phyloP scores from a whole-genome alignment of 2,888 invertebrate genomes.

The Synergus gifuensis region DNA sequence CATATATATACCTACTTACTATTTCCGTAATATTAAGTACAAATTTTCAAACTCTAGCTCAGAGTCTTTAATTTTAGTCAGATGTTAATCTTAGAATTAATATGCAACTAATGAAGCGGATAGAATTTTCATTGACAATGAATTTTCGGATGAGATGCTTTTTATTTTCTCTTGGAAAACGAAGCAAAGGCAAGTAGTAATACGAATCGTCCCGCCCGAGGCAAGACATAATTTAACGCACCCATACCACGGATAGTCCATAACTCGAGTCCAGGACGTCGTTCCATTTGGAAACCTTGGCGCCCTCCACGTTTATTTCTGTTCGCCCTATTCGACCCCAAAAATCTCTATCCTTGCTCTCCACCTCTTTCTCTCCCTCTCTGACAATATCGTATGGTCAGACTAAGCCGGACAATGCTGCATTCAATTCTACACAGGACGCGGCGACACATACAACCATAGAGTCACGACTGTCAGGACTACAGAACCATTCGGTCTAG shows the following conservation, averaged over 20 bases:
- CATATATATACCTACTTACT: too few relatives aligned
- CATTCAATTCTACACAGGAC: conserved; percentile 69
- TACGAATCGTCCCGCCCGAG: conserved; percentile 59
- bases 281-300: conserved; percentile 63
- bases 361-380: conserved; percentile 43
- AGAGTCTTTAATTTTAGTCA: too few relatives aligned
- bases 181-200: background rate
- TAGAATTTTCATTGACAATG: background rate
- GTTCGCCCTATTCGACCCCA: conserved; percentile 60
- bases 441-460: conserved; percentile 14
- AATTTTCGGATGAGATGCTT: background rate
- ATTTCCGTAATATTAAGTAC: too few relatives aligned
- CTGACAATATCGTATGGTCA: conserved; percentile 73
- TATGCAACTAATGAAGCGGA: background rate
- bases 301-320: conserved; percentile 61
- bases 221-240: conserved; percentile 68
- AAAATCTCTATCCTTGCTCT: conserved; percentile 24
- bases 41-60: too few relatives aligned
- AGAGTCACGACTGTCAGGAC: conserved; percentile 1
- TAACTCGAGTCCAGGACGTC: conserved; percentile 61
- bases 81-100: background rate
- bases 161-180: background rate
- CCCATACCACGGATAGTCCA: conserved; percentile 63
- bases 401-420: conserved; percentile 73
- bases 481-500: conserved; percentile 6